Evolutionary conservation across 2,797 vertebrate species (phyloP), one percentile per base, ranked within the genome.

Genomic region (Prionace glauca): DNA sequence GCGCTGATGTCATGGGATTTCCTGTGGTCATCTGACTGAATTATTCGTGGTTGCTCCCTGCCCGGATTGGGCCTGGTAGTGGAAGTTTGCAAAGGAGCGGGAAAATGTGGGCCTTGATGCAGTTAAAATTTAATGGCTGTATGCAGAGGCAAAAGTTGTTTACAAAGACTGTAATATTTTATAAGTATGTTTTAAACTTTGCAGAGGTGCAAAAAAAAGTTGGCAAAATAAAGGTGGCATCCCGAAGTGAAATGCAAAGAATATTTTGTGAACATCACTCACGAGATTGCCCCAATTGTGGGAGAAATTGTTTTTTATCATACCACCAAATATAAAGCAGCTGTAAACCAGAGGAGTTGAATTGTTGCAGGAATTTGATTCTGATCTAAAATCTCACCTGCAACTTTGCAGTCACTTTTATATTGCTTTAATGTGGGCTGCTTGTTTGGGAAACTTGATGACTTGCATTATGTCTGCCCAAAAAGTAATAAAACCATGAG

Each of bases 151-250:
- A 65, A 65, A 65, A 91, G n/a, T 65, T n/a, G n/a, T 84, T 91
- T 91, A n/a, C 32, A 36, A 65, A 91, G 11, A 5, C 20, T 92
- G 7, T 41, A 92, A 69, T 92, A 20, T 67, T 92, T 92, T 20
- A 36, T 36, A n/a, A 92, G 18, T 69, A 41, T 69, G n/a, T 62
- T 7, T 90, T 69, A 36, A 2, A 11, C 18, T 92, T 92, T 67
- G 36, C 62, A 92, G 65, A 65, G 60, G 29, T 62, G 12, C 29
- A 65, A 22, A 91, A 91, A 91, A 14, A 65, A 60, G 8, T 2
- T 91, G 7, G 96, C 96, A 96, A 96, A 93, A 81, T 41, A 72
- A 97, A 95, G 95, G 96, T 96, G 88, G 96, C 93, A 96, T 96
- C 96, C 96, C 95, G 95, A 96, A 62, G 62, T 88, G 56, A 0